A percentile compares a stretch with the other conserved stretches of the same genome.
These are phyloP conservation scores for Falco berigora DNA, from an alignment of 2,797 vertebrate species.

Conservation along the genomic window DNA sequence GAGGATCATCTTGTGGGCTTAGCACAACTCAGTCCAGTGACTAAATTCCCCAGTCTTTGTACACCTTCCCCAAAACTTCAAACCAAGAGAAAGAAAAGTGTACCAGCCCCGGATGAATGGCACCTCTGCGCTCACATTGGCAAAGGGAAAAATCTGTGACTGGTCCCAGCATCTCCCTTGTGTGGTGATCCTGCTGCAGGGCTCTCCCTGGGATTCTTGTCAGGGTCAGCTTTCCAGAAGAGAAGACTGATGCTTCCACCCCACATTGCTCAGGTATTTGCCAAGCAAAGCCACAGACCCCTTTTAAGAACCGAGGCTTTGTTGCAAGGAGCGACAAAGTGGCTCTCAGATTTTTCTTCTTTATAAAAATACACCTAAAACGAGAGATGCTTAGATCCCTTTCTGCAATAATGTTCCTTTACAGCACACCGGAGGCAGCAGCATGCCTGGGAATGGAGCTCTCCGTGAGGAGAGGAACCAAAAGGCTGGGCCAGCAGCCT, in stretches of 20 bases:
- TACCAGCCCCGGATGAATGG: not conserved
- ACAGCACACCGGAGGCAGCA: not conserved
- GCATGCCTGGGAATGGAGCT: not conserved
- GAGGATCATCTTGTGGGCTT: slow-evolving; percentile 73
- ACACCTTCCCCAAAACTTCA: not conserved
- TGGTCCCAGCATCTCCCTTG: not conserved
- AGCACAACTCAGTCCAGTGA: slow-evolving; percentile 65
- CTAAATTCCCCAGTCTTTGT: slow-evolving; percentile 68
- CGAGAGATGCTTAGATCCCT: not conserved
- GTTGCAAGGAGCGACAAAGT: not conserved
- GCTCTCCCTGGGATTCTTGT: not conserved
- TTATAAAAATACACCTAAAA: not conserved
- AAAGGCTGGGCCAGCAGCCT: not conserved
- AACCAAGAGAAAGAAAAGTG: not conserved
- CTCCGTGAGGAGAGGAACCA: not conserved
- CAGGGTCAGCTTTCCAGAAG: not conserved
- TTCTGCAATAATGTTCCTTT: not conserved
- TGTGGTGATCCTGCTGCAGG: not conserved
- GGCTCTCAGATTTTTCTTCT: not conserved
- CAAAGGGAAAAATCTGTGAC: not conserved
- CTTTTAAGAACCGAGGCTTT: not conserved
- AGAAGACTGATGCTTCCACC: not conserved
- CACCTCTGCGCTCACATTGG: not conserved
- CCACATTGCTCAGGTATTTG: not conserved
- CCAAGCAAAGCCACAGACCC: not conserved